Evolutionary conservation across 92 coral and sea anemone species (phyloP), one percentile per base, ranked within the genome.

Genomic region (Galaxea fascicularis): DNA sequence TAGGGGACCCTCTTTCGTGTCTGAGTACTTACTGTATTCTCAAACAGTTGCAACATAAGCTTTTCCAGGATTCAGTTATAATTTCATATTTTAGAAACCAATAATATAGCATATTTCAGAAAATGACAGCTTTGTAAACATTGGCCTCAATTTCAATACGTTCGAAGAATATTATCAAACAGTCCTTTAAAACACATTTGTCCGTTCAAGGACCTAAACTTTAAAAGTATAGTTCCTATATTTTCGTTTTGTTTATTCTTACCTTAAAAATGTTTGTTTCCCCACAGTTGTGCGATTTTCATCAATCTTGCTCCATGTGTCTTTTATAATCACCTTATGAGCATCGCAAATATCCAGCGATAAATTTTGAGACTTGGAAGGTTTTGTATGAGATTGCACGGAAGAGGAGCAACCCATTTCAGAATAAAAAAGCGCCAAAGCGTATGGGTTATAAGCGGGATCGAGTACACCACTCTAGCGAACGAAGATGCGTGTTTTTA

Each of bases 251-350:
- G 30, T 64, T 8, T 28, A 12, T 20, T 26, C 77, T 70, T 62
- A 82, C 86, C 86, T 82, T 16, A 82, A 15, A 26, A 71, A 82
- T 10, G 78, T 82, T 24, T 70, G 57, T 41, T 82, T 82, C 56
- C 86, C 86, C 25, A 82, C 53, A 20, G 22, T 71, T 60, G 76
- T 69, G 21, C 78, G 77, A 69, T 71, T 82, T 24, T 71, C 86
- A 14, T 70, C 78, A 24, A 82, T 58, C n/a, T 44, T 70, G 46
- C 31, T 70, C 86, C 86, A 82, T 1, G 78, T 82, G 25, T 25
- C 49, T 63, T 71, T 71, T 17, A 82, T 44, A 11, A 58, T 15
- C 4, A 44, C 0, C 26, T 82, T 82, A 25, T 82, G 86, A 27
- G 41, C 31, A 13, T 79, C 75, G 65, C 29, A 28, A 7, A 79